Evolutionary conservation across 2,113 vertebrate genomes (phyloP).

Genomic region (Hippocampus zosterae): DNA sequence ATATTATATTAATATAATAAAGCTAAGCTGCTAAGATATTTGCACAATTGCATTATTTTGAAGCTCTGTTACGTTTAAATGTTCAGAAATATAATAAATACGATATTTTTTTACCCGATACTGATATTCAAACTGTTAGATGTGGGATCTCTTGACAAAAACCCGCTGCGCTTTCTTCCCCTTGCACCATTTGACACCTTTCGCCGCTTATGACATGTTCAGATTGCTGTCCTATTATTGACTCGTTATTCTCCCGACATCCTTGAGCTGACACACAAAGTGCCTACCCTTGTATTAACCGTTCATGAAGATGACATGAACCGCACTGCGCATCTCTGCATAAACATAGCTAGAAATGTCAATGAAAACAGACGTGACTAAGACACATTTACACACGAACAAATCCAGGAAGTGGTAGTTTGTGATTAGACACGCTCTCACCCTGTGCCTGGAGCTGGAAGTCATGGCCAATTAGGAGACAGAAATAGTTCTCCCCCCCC

Average conservation of each 20-base stretch:
- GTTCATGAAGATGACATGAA: conserved; percentile 5
- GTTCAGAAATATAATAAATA: too few species aligned
- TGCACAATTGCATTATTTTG: too few species aligned
- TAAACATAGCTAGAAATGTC: conserved; percentile 35
- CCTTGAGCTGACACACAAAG: conserved; percentile 45
- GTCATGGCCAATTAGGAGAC: conserved; percentile 71
- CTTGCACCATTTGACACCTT: conserved; percentile 41
- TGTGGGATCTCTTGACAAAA: conserved; percentile 57
- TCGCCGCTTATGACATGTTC: conserved; percentile 40
- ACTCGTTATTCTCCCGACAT: conserved; percentile 26
- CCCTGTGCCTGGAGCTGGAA: conserved; percentile 55
- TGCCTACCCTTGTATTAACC: conserved; percentile 22
- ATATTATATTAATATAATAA: too few species aligned
- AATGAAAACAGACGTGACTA: conserved; percentile 12
- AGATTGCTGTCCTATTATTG: conserved; percentile 42
- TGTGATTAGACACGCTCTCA: conserved; percentile 54
- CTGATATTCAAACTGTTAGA: conserved; percentile 40
- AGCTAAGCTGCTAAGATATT: too few species aligned
- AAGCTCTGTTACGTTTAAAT: too few species aligned
- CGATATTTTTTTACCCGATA: too few species aligned
- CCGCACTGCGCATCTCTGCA: background rate
- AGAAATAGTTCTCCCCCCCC: conserved; percentile 62
- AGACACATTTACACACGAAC: conserved; percentile 20
- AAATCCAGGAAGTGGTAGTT: conserved; percentile 58
- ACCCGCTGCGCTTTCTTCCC: conserved; percentile 41